These are phyloP conservation scores for Musca vetustissima DNA, from an alignment of 1,140 invertebrate genomes.

Conservation along the genomic window DNA sequence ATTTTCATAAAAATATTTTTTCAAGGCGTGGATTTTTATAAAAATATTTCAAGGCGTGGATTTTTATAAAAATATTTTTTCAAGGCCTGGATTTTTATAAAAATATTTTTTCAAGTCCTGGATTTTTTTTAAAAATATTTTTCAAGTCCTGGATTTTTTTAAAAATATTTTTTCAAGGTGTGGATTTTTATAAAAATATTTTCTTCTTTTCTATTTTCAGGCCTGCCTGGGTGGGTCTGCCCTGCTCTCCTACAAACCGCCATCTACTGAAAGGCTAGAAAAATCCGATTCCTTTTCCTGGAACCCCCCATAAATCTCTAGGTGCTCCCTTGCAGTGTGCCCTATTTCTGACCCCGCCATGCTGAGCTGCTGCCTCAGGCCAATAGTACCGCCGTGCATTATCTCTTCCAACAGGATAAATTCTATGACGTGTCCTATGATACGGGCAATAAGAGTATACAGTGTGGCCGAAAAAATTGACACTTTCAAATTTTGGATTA, in stretches of 20 bases:
- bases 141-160: no score
- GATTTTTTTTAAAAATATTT: no score
- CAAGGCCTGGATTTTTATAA: no score
- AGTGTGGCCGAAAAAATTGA: conserved; percentile 93
- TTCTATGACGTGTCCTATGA: conserved; percentile 89
- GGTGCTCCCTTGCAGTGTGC: conserved; percentile 88
- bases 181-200: no score
- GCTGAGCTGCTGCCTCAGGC: conserved; percentile 69
- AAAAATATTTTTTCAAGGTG: no score
- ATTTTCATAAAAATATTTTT: no score
- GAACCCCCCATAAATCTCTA: conserved; percentile 93
- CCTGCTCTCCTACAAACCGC: conserved; percentile 38
- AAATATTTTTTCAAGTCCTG: no score
- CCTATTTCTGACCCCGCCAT: conserved; percentile 70
- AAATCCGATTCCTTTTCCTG: conserved; percentile 78
- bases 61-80: no score
- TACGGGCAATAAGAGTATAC: conserved; percentile 89
- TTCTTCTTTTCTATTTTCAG: conserved; percentile 26
- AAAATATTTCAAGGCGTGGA: no score
- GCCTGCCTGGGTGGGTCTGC: conserved; percentile 78
- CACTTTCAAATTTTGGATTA: conserved; percentile 90
- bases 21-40: no score
- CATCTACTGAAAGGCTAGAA: conserved; percentile 39
- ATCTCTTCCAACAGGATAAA: conserved; percentile 91
- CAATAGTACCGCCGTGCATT: conserved; percentile 78